These are phyloP conservation scores for Cyrtorhinus lividipennis DNA, from an alignment of 1,140 invertebrate species.

Conservation along the genomic window DNA sequence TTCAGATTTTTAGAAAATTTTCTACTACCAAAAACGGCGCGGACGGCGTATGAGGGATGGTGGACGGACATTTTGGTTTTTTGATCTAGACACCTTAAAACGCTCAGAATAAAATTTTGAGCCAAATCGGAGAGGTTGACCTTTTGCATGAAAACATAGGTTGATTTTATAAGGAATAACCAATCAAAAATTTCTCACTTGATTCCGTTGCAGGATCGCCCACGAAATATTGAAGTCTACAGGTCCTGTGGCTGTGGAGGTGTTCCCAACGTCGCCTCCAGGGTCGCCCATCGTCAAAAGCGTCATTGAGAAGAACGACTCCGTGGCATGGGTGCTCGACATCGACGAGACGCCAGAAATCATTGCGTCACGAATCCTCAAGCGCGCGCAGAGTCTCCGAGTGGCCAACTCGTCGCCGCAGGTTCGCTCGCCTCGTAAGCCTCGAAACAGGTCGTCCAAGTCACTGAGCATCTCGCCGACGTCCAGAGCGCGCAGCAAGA, in stretches of 20 bases:
- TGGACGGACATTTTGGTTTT: no score
- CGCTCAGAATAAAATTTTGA: no score
- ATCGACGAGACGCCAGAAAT: conserved; percentile 54
- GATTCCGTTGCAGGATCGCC: background rate
- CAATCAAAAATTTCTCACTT: no score
- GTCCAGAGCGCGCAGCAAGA: background rate
- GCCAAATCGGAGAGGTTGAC: no score
- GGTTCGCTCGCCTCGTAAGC: background rate
- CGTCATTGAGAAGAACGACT: conserved; percentile 66
- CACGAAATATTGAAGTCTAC: background rate
- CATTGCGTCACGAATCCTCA: conserved; percentile 25
- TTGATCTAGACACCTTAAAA: no score
- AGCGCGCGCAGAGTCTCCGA: conserved; percentile 25
- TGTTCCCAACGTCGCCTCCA: conserved; percentile 4
- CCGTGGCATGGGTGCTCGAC: conserved; percentile 67
- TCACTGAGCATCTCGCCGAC: background rate
- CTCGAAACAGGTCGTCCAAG: background rate
- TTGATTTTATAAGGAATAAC: no score
- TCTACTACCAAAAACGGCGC: no score
- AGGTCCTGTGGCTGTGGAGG: background rate
- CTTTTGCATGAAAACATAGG: no score
- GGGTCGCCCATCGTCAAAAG: conserved; percentile 44
- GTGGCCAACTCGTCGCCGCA: conserved; percentile 13
- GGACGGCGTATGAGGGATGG: no score
- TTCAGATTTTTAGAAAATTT: no score